Conservation (phyloP, 2,888 invertebrate species). For the Apodemia mormo region DNA sequence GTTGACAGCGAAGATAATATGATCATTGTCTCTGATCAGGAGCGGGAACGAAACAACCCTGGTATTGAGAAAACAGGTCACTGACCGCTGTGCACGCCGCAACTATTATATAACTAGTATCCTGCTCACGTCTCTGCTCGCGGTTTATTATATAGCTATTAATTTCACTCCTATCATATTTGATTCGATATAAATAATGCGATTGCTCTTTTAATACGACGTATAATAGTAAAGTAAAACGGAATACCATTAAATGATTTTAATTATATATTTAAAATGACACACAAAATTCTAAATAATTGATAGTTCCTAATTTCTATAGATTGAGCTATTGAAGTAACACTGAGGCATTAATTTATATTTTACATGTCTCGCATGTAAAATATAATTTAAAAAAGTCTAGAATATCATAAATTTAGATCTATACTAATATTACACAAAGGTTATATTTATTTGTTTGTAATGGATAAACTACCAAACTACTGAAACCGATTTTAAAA, state of each 20-base stretch:
- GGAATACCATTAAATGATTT: no score
- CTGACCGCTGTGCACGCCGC: constrained; percentile 56
- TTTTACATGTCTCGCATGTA: no score
- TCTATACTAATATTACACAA: no score
- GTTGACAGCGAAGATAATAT: constrained; percentile 21
- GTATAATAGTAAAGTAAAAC: no score
- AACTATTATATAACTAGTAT: constrained; percentile 65
- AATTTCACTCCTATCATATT: constrained; percentile 28
- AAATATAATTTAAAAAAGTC: not conserved
- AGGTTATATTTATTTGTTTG: no score
- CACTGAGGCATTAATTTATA: no score
- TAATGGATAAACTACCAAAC: no score
- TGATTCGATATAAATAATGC: constrained; percentile 24
- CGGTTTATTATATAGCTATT: constrained; percentile 31
- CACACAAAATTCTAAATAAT: no score
- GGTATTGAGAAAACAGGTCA: constrained; percentile 45
- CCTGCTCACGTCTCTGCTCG: constrained; percentile 33
- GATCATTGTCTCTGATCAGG: constrained; percentile 31
- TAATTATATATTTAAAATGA: no score
- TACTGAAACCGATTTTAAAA: no score
- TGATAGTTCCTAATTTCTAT: no score
- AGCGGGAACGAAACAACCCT: constrained; percentile 49
- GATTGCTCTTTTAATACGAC: not conserved
- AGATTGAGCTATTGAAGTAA: no score
- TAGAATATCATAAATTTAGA: constrained; percentile 10